A percentile compares a stretch with the other conserved stretches of the same genome.
Evolutionary conservation across 2,888 invertebrate genomes (phyloP).

Genomic region (Pelosia muscerda): DNA sequence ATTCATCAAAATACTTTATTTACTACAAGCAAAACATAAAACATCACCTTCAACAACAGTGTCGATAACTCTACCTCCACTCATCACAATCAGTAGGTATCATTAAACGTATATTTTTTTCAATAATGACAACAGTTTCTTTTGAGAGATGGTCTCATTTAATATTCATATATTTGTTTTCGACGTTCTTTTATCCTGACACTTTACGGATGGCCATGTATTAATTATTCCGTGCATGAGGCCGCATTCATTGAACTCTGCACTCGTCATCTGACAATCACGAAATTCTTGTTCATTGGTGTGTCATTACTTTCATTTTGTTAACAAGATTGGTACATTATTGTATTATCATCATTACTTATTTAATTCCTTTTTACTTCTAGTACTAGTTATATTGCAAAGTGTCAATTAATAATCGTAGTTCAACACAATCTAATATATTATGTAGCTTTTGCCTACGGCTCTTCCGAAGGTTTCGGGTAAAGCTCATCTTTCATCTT

Average conservation of each 20-base stretch:
- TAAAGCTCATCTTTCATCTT: too few relatives aligned
- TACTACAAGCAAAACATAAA: neutral
- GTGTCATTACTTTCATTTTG: constrained; percentile 3
- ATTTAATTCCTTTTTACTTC: too few relatives aligned
- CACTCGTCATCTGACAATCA: constrained; percentile 50
- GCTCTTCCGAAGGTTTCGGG: too few relatives aligned
- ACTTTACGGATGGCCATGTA: constrained; percentile 74
- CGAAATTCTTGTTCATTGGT: constrained; percentile 37
- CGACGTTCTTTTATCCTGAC: constrained; percentile 69
- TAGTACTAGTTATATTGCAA: too few relatives aligned
- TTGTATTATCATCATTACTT: too few relatives aligned
- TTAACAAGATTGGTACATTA: neutral
- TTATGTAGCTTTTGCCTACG: too few relatives aligned
- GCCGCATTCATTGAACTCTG: constrained; percentile 67
- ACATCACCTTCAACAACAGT: neutral
- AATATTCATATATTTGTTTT: constrained; percentile 84
- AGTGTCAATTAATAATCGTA: too few relatives aligned
- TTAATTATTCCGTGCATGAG: constrained; percentile 76
- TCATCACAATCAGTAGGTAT: constrained; percentile 17
- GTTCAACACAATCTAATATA: too few relatives aligned
- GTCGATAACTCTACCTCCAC: neutral
- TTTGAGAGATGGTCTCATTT: constrained; percentile 67
- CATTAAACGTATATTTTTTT: constrained; percentile 38
- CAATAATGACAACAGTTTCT: constrained; percentile 56
- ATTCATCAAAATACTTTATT: neutral